Base-by-base conservation (phyloP, 2,888 invertebrate species). In the Sclerodermus sp. region DNA sequence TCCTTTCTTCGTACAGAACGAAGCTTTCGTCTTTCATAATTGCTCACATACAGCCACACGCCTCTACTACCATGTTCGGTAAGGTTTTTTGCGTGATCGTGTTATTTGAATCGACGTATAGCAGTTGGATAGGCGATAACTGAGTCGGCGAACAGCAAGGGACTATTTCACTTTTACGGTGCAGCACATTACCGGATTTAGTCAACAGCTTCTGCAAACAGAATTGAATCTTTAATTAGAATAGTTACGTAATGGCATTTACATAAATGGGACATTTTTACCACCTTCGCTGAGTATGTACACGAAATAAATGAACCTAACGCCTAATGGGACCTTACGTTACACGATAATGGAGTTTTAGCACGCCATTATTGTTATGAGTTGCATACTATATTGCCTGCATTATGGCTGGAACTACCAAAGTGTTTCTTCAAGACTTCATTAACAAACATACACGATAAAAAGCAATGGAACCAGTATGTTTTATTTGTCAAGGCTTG, bases 61-160 rank as follows among this genome's bases (percentile, higher is more conserved):
- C 86, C 64, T 93, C 91, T n/a, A 93, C 91, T 36, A 93, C 88
- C 92, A 94, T 93, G 67, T 93, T 92, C 0, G 92, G 91, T 51
- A 94, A 77, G 1, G 87, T 87, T 70, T 89, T 90, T 65, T 89
- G 87, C 39, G 89, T 88, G 57, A 90, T 85, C 2, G 90, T 88
- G 63, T 87, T 87, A 64, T 90, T 89, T 14, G 88, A 87, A 73
- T 91, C 89, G 80, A 89, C 84, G 74, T 91, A 93, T 9, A 93
- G 83, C 37, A 94, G 79, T 66, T 90, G 88, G 46, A 94, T 79
- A 1, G 90, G 86, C 54, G 89, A 88, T 77, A 91, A 88, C 53
- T 88, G 88, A 42, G 90, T 91, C 1, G 93, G 91, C 6, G 92
- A 90, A 70, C 94, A 94, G 77, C 93, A 93, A 0, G 92, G 91